Percentiles rank a stretch among this genome's conserved stretches.
Evolutionary conservation across 2,888 invertebrate genomes (phyloP).

Genomic region (Dasysyrphus albostriatus): DNA sequence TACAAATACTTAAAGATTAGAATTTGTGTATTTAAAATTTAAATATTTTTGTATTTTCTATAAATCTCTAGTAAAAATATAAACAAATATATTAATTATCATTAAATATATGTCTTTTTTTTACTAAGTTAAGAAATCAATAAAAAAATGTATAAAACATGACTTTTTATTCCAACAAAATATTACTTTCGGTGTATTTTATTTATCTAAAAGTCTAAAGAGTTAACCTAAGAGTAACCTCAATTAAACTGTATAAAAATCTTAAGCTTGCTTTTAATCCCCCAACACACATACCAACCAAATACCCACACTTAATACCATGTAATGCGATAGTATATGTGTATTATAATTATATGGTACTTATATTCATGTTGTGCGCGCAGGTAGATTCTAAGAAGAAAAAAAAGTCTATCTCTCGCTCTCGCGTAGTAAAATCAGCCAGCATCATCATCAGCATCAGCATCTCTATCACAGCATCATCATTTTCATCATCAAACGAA

Average conservation of each 20-base stretch:
- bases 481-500: slow-evolving; percentile 22
- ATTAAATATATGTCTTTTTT: too few relatives aligned
- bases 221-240: slow-evolving; percentile 45
- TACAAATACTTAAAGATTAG: too few relatives aligned
- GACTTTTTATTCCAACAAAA: background rate
- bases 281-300: slow-evolving; percentile 17
- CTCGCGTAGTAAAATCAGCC: slow-evolving; percentile 58
- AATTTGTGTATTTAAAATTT: too few relatives aligned
- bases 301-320: background rate
- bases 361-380: slow-evolving; percentile 50
- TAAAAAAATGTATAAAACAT: too few relatives aligned
- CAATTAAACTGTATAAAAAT: slow-evolving; percentile 36
- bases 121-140: too few relatives aligned
- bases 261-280: slow-evolving; percentile 62
- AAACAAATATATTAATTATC: too few relatives aligned
- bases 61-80: too few relatives aligned
- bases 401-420: slow-evolving; percentile 31
- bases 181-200: slow-evolving; percentile 27
- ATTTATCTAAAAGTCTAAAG: slow-evolving; percentile 28
- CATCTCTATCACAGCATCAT: too few relatives aligned
- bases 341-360: slow-evolving; percentile 52
- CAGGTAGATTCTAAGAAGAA: slow-evolving; percentile 51
- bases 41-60: too few relatives aligned
- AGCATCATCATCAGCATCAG: slow-evolving; percentile 49
- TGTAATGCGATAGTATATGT: background rate